These are phyloP conservation scores for Premnoplex brunnescens DNA, from an alignment of 2,797 vertebrate species.

Conservation along the genomic window DNA sequence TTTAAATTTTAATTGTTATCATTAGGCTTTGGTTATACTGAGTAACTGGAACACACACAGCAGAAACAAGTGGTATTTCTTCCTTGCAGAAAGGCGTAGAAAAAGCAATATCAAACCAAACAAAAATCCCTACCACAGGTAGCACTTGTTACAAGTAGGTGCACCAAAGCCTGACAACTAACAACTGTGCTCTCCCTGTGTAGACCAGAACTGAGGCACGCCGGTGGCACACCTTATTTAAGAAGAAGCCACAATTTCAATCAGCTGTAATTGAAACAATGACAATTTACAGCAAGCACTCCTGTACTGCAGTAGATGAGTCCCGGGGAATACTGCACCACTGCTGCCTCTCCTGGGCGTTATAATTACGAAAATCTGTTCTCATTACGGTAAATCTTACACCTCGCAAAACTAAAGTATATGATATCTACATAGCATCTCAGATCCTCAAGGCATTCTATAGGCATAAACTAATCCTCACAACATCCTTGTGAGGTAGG, in stretches of 20 bases:
- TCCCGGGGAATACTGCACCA: not conserved
- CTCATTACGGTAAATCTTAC: constrained; percentile 33
- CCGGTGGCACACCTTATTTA: not conserved
- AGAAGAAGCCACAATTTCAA: not conserved
- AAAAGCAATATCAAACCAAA: not conserved
- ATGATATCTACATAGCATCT: constrained; percentile 46
- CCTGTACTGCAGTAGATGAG: not conserved
- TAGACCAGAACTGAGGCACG: not conserved
- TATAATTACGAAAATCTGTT: not conserved
- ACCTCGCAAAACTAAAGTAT: constrained; percentile 44
- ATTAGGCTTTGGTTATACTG: not conserved
- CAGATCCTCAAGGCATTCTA: constrained; percentile 31
- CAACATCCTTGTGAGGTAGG: constrained; percentile 67
- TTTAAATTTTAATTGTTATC: not conserved
- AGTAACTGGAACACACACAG: not conserved
- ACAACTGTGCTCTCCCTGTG: not conserved
- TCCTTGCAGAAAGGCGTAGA: not conserved
- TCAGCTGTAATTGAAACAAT: not conserved
- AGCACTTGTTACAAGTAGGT: constrained; percentile 10
- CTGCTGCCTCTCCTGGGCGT: not conserved
- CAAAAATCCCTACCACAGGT: not conserved
- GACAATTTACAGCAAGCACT: not conserved
- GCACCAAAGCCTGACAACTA: not conserved
- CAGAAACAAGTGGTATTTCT: not conserved
- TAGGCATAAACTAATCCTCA: constrained; percentile 52